These are phyloP conservation scores for Apoderus coryli DNA, from an alignment of 2,888 invertebrate species.

Conservation along the genomic window DNA sequence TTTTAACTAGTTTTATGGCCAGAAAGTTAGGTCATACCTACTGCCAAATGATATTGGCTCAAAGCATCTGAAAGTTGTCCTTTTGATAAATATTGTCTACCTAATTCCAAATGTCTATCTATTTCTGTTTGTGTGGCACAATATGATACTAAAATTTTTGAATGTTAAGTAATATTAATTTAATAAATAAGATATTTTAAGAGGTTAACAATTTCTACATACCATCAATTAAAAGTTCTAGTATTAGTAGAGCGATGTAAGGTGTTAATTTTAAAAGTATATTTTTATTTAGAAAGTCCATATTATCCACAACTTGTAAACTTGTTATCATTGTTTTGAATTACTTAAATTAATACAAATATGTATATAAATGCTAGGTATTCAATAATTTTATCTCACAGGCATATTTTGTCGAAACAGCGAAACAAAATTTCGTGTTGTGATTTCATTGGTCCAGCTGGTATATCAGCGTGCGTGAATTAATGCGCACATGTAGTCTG, in stretches of 20 bases:
- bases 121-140: conserved; percentile 63
- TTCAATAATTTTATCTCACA: too few relatives aligned
- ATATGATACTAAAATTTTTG: conserved; percentile 55
- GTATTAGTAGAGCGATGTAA: conserved; percentile 48
- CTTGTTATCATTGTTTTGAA: conserved; percentile 18
- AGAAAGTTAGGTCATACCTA: conserved; percentile 48
- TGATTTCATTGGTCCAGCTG: too few relatives aligned
- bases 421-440: too few relatives aligned
- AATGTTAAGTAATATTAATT: conserved; percentile 17
- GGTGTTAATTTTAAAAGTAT: conserved; percentile 48
- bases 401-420: too few relatives aligned
- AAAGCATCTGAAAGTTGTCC: conserved; percentile 93
- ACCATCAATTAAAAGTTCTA: conserved; percentile 58
- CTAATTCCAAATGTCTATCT: conserved; percentile 86
- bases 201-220: conserved; percentile 26
- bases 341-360: too few relatives aligned
- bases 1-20: not conserved
- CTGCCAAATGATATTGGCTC: conserved; percentile 94
- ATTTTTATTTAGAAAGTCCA: conserved; percentile 36
- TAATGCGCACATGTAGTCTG: too few relatives aligned
- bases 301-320: conserved; percentile 36
- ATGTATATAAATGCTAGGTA: too few relatives aligned
- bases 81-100: conserved; percentile 77
- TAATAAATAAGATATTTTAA: conserved; percentile 7
- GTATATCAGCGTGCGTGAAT: too few relatives aligned